These are phyloP conservation scores for Chloromyia formosa DNA, from an alignment of 2,888 invertebrate species.

Conservation along the genomic window DNA sequence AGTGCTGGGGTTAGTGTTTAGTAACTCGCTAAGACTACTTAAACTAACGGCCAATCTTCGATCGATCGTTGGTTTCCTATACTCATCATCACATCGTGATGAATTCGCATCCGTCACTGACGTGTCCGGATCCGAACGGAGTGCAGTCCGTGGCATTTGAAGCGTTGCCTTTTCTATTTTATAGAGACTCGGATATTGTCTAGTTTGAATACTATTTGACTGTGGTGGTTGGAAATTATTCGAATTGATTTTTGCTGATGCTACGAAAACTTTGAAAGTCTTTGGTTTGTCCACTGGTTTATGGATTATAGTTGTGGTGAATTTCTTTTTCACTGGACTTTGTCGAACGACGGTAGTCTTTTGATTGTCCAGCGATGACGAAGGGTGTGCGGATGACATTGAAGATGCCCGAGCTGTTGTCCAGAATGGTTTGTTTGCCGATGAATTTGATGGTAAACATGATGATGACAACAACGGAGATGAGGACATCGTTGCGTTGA, in stretches of 20 bases:
- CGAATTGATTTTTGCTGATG: conserved; percentile 43
- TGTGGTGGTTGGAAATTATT: conserved; percentile 27
- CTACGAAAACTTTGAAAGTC: conserved; percentile 53
- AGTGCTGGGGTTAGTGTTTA: conserved; percentile 49
- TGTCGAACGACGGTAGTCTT: conserved; percentile 7
- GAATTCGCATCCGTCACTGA: neutral
- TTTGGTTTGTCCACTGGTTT: conserved; percentile 65
- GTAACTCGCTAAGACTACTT: conserved; percentile 49
- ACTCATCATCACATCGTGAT: neutral
- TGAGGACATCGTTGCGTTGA: neutral
- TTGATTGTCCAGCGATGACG: no score
- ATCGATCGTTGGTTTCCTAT: conserved; percentile 36
- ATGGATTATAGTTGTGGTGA: conserved; percentile 15
- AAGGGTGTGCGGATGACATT: neutral
- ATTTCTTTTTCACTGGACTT: neutral
- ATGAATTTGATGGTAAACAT: neutral
- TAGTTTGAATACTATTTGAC: no score
- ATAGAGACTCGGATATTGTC: neutral
- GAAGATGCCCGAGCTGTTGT: neutral
- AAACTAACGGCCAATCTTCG: conserved; percentile 48
- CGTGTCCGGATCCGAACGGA: no score
- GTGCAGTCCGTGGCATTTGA: neutral
- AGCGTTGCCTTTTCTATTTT: neutral
- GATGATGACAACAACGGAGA: neutral
- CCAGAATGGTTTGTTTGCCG: conserved; percentile 31